Evolutionary conservation across 1,140 invertebrate genomes (phyloP).

Genomic region (Cyclargus thomasi): DNA sequence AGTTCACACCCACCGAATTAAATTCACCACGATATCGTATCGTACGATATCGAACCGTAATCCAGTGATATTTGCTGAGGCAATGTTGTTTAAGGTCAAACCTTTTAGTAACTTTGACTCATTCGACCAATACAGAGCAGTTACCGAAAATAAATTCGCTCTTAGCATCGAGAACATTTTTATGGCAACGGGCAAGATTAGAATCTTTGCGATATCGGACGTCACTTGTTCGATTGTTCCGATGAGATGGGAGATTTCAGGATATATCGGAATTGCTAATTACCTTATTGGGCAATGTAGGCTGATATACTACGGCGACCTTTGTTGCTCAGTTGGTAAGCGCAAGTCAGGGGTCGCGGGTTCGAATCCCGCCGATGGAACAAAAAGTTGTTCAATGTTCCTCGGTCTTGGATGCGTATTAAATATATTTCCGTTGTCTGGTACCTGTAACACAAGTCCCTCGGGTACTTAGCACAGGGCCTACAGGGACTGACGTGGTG

Average conservation of each 20-base stretch:
- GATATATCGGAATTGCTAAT: neutral
- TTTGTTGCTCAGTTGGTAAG: too few relatives aligned
- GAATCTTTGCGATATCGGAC: neutral
- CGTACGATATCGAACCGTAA: neutral
- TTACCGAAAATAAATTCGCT: constrained; percentile 9
- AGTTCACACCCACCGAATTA: too few relatives aligned
- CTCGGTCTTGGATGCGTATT: too few relatives aligned
- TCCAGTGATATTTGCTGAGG: constrained; percentile 4
- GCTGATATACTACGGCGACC: too few relatives aligned
- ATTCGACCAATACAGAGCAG: neutral
- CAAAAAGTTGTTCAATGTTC: too few relatives aligned
- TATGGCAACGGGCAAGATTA: neutral
- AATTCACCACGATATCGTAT: neutral
- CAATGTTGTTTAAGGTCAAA: constrained; percentile 13
- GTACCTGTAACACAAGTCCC: too few relatives aligned
- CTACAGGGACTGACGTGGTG: too few relatives aligned
- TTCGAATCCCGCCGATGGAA: too few relatives aligned
- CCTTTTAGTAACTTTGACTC: constrained; percentile 12
- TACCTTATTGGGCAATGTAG: too few relatives aligned
- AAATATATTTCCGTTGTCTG: too few relatives aligned
- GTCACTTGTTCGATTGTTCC: neutral
- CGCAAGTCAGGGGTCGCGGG: too few relatives aligned
- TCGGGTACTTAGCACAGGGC: too few relatives aligned
- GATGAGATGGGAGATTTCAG: neutral
- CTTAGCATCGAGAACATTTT: neutral